A percentile compares a stretch with the other conserved stretches of the same genome.
Conservation (phyloP, 2,888 invertebrate species). For the Drosophila diplacantha region DNA sequence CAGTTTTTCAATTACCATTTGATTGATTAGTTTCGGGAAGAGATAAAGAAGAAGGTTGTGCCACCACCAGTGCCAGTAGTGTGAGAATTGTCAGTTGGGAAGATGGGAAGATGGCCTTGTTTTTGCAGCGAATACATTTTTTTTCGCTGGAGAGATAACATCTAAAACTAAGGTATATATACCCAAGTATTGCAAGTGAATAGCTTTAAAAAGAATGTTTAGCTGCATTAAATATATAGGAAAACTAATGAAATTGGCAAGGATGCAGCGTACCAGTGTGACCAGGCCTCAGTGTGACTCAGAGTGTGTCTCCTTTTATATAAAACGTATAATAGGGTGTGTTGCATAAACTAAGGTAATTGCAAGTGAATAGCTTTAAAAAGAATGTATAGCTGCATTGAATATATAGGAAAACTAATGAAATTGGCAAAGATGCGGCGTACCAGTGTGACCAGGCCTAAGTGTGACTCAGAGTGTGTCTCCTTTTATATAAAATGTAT, state of each 20-base stretch:
- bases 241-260: not conserved
- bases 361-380: not conserved
- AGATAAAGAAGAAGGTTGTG: constrained; percentile 8
- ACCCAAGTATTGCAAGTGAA: not conserved
- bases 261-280: not conserved
- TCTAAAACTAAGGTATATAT: not conserved
- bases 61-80: not conserved
- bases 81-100: constrained; percentile 13
- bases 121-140: not conserved
- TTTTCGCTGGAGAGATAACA: not conserved
- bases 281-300: not conserved
- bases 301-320: not conserved
- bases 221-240: no score
- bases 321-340: no score
- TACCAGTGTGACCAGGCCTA: not conserved
- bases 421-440: not conserved
- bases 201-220: no score
- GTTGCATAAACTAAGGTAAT: no score
- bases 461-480: not conserved
- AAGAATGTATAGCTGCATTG: no score
- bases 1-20: constrained; percentile 27
- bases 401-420: not conserved
- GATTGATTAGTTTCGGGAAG: constrained; percentile 18
- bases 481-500: not conserved
- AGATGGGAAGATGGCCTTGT: constrained; percentile 6